phyloP scores from a whole-genome alignment of 2,888 invertebrate genomes.

The Conops quadrifasciatus region DNA sequence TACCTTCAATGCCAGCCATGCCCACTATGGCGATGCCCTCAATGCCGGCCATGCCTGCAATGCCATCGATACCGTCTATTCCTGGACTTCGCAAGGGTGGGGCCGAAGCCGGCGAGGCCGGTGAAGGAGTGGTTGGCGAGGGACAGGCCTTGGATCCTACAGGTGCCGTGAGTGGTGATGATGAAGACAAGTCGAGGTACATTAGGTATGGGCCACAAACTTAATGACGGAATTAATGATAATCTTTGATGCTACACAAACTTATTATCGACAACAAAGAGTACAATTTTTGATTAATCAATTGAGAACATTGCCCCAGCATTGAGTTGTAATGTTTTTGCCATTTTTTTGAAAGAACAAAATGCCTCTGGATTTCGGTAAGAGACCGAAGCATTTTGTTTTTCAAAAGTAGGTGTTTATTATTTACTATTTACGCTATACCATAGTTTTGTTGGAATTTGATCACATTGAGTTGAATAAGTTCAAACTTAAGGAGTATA shows the following conservation, averaged over 20 bases:
- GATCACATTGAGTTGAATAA: conserved; percentile 11
- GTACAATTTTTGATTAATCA: conserved; percentile 27
- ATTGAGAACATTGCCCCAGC: neutral
- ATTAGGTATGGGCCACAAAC: conserved; percentile 74
- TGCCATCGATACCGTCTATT: conserved; percentile 67
- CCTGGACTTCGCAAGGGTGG: conserved; percentile 79
- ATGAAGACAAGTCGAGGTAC: conserved; percentile 90
- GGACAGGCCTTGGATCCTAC: conserved; percentile 50
- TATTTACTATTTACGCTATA: too few species aligned
- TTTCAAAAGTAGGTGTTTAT: conserved; percentile 3
- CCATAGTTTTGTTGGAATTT: neutral
- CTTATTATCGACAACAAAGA: conserved; percentile 32
- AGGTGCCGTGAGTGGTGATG: conserved; percentile 68
- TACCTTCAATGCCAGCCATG: conserved; percentile 66
- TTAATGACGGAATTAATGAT: conserved; percentile 65
- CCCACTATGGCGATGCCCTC: conserved; percentile 64
- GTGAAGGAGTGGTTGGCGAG: conserved; percentile 62
- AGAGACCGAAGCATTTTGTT: conserved; percentile 19
- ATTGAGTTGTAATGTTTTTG: neutral
- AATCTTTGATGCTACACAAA: conserved; percentile 45
- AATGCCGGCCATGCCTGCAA: conserved; percentile 64
- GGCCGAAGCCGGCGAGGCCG: conserved; percentile 66
- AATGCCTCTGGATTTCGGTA: conserved; percentile 25
- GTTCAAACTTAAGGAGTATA: conserved; percentile 4
- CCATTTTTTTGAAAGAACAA: conserved; percentile 17